phyloP scores from a whole-genome alignment of 92 coral and sea anemone species.

The Actinostola sp. region DNA sequence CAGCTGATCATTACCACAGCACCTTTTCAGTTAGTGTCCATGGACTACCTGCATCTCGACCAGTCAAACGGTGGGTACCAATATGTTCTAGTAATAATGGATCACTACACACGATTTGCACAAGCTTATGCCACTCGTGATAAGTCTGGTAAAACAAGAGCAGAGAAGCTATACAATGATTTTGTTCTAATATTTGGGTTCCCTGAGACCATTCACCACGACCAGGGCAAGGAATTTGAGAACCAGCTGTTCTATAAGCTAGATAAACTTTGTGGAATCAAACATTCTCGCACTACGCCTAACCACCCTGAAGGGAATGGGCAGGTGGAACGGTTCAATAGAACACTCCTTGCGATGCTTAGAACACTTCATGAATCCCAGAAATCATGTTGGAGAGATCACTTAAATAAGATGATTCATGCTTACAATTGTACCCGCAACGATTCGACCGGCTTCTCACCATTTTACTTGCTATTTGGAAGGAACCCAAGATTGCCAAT shows the following conservation, averaged over 20 bases:
- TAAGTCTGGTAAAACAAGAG: slow-evolving; percentile 56
- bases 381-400: slow-evolving; percentile 72
- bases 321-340: slow-evolving; percentile 54
- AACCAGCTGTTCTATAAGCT: slow-evolving; percentile 59
- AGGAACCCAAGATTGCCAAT: slow-evolving; percentile 58
- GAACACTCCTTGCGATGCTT: slow-evolving; percentile 64
- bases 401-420: slow-evolving; percentile 63
- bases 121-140: slow-evolving; percentile 53
- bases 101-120: slow-evolving; percentile 59
- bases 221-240: slow-evolving; percentile 64
- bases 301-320: slow-evolving; percentile 59
- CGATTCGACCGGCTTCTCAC: slow-evolving; percentile 67
- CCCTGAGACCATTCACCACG: slow-evolving; percentile 49
- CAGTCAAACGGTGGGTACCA: slow-evolving; percentile 51
- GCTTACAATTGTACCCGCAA: slow-evolving; percentile 66
- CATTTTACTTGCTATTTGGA: slow-evolving; percentile 58
- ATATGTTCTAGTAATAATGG: slow-evolving; percentile 49
- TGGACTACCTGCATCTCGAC: slow-evolving; percentile 54
- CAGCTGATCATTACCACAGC: slow-evolving; percentile 43
- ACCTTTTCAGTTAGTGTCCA: slow-evolving; percentile 50
- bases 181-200: slow-evolving; percentile 56
- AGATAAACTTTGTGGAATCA: slow-evolving; percentile 59
- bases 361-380: slow-evolving; percentile 49
- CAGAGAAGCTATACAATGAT: slow-evolving; percentile 47
- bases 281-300: slow-evolving; percentile 56